phyloP scores from a whole-genome alignment of 2,888 invertebrate species.

The Amphipoea oculea region DNA sequence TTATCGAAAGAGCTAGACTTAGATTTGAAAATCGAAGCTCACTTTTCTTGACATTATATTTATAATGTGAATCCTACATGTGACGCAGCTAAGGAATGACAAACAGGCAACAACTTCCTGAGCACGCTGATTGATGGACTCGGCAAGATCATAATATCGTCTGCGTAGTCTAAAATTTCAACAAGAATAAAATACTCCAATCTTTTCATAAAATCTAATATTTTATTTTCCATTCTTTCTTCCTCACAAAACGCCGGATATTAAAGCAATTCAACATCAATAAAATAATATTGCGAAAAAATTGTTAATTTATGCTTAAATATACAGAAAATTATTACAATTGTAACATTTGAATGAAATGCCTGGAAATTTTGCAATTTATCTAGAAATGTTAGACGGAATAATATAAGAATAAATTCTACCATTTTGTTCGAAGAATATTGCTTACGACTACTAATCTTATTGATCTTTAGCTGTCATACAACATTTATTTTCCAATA shows the following conservation, averaged over 20 bases:
- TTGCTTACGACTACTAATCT: neutral
- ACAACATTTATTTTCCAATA: conserved; percentile 11
- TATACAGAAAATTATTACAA: neutral
- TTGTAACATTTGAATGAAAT: conserved; percentile 5
- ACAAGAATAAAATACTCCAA: neutral
- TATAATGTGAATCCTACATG: no score
- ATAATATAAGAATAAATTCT: neutral
- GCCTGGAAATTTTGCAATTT: conserved; percentile 3
- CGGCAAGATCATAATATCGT: no score
- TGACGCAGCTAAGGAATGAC: no score
- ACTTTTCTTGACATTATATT: no score
- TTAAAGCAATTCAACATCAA: neutral
- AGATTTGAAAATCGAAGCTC: no score
- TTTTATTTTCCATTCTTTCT: neutral
- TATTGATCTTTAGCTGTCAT: conserved; percentile 2
- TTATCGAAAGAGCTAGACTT: no score
- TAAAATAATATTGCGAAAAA: neutral
- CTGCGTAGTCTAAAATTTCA: neutral
- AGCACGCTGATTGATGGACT: no score
- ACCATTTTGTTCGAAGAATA: neutral
- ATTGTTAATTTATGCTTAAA: neutral
- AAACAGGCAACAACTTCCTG: no score
- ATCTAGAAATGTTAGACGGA: neutral
- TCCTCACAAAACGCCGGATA: neutral
- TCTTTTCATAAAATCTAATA: neutral